A percentile compares a stretch with the other conserved stretches of the same genome.
phyloP scores from a whole-genome alignment of 2,888 invertebrate species.

The Macrophya annulata region DNA sequence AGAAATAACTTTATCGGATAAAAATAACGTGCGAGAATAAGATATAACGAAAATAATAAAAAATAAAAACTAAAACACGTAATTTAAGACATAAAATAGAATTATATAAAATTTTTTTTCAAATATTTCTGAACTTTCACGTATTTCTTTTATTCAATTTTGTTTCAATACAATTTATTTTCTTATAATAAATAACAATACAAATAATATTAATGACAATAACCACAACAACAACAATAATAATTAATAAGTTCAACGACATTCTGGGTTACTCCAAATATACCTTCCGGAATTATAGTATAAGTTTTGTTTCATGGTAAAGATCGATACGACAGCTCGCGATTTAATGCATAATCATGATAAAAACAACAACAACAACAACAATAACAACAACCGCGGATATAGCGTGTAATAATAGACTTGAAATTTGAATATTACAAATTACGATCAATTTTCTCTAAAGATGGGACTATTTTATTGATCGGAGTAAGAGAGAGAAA shows the following conservation, averaged over 20 bases:
- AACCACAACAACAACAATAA: not conserved
- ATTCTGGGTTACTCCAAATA: not conserved
- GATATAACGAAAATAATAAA: not conserved
- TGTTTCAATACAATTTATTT: not conserved
- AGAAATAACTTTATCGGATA: not conserved
- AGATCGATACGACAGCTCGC: not conserved
- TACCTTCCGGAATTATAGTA: not conserved
- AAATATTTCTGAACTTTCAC: no score
- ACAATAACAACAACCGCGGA: not conserved
- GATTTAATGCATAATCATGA: constrained; percentile 11
- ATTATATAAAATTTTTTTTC: not conserved
- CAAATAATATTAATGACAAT: constrained; percentile 37
- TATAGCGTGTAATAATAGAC: not conserved
- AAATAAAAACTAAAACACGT: not conserved
- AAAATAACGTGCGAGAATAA: not conserved
- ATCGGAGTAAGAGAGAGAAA: constrained; percentile 70
- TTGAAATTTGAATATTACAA: constrained; percentile 60
- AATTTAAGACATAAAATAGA: not conserved
- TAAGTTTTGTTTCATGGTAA: not conserved
- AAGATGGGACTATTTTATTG: constrained; percentile 77
- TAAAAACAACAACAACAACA: not conserved
- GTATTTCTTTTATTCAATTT: not conserved
- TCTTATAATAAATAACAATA: not conserved
- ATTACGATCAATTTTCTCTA: constrained; percentile 71
- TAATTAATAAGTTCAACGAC: not conserved